Evolutionary conservation across 64 coral and sea anemone genomes (phyloP).

Genomic region (Porites australiensis): DNA sequence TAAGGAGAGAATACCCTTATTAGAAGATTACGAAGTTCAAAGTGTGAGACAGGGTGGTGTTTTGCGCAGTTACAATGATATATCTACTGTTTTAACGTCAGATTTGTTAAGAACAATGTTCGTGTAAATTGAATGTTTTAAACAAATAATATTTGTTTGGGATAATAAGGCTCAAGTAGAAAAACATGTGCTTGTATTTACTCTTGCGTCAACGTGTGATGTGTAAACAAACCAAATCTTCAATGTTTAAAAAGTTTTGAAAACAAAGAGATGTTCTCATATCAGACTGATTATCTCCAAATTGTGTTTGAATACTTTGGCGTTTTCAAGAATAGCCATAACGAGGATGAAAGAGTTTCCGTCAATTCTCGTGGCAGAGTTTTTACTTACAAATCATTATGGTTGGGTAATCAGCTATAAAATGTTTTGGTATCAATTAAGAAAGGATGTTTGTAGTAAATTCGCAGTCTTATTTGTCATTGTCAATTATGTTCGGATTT

Average conservation of each 20-base stretch:
- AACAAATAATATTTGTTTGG: constrained; percentile 49
- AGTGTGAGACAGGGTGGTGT: constrained; percentile 2
- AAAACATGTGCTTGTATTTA: background rate
- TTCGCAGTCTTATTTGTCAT: background rate
- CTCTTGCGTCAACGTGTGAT: background rate
- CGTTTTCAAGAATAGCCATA: no score
- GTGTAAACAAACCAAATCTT: background rate
- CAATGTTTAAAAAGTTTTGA: background rate
- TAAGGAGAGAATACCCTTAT: background rate
- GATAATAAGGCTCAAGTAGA: background rate
- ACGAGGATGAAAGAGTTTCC: no score
- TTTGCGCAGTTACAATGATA: background rate
- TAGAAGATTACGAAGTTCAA: background rate
- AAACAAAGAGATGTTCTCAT: background rate
- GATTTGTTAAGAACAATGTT: background rate
- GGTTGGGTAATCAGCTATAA: no score
- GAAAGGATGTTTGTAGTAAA: no score
- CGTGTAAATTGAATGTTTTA: background rate
- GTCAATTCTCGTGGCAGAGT: no score
- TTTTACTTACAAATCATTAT: no score
- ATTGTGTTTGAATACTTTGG: no score
- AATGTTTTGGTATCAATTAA: no score
- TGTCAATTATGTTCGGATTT: background rate
- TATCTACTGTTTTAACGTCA: background rate
- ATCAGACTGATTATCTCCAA: background rate